Evolutionary conservation across 2,888 invertebrate species (phyloP).

Genomic region (Drosophila yooni): DNA sequence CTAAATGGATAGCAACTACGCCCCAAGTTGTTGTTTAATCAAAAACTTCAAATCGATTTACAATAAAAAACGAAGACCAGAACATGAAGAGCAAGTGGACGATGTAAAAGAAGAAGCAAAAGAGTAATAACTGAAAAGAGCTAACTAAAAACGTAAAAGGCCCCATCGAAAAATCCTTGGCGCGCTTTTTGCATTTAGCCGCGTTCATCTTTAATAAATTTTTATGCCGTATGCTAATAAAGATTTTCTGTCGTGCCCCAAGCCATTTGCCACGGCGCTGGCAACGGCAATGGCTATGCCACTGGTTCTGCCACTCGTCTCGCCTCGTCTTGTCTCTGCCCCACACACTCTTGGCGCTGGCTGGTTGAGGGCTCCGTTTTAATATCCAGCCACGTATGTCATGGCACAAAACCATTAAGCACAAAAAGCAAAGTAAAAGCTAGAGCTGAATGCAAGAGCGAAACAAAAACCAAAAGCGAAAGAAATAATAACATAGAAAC

Average conservation of each 20-base stretch:
- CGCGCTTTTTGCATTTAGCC: slow-evolving; percentile 53
- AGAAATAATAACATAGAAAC: slow-evolving; percentile 31
- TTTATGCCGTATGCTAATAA: slow-evolving; percentile 81
- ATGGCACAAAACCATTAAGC: slow-evolving; percentile 80
- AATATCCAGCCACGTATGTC: slow-evolving; percentile 81
- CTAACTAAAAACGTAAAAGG: slow-evolving; percentile 58
- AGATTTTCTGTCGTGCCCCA: slow-evolving; percentile 75
- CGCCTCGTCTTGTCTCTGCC: background rate
- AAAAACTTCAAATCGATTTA: slow-evolving; percentile 79
- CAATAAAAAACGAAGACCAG: slow-evolving; percentile 60
- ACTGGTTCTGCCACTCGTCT: slow-evolving; percentile 13
- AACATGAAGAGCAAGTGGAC: background rate
- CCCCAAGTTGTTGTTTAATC: slow-evolving; percentile 66
- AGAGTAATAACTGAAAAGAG: slow-evolving; percentile 20
- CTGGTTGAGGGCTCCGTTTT: slow-evolving; percentile 53
- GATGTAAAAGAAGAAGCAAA: background rate
- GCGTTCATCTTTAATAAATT: slow-evolving; percentile 80
- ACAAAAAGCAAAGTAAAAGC: slow-evolving; percentile 69
- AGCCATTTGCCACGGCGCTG: slow-evolving; percentile 56
- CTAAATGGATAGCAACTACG: slow-evolving; percentile 62
- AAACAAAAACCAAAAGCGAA: slow-evolving; percentile 36
- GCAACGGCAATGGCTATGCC: slow-evolving; percentile 18
- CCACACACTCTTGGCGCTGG: slow-evolving; percentile 22
- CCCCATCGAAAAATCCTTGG: slow-evolving; percentile 40
- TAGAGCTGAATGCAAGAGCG: slow-evolving; percentile 65